Evolutionary conservation across 2,113 vertebrate genomes (phyloP).

Genomic region (Periophthalmodon schlosseri): DNA sequence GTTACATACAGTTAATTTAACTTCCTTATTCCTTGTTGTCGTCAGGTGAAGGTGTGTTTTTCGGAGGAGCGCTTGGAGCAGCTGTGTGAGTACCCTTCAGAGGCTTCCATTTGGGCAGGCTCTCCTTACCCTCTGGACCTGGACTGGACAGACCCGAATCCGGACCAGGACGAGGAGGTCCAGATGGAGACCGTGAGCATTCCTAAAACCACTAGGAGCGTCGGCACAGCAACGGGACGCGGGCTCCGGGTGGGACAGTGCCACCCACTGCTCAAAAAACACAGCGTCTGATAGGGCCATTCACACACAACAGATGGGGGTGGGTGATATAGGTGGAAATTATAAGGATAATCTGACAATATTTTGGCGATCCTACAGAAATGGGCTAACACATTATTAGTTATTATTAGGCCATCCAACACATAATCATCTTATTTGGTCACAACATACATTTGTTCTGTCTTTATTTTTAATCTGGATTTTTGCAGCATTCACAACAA

Average conservation of each 20-base stretch:
- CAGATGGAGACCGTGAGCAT: conserved; percentile 36
- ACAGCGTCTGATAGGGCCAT: conserved; percentile 33
- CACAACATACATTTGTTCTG: too few relatives aligned
- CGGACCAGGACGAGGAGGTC: conserved; percentile 32
- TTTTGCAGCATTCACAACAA: too few relatives aligned
- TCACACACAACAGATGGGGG: too few relatives aligned
- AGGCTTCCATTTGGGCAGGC: conserved; percentile 56
- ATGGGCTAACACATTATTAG: too few relatives aligned
- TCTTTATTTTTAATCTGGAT: too few relatives aligned
- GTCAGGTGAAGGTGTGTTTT: conserved; percentile 76
- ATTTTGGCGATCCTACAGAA: too few relatives aligned
- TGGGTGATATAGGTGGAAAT: too few relatives aligned
- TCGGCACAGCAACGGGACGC: conserved; percentile 32
- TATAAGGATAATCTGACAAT: too few relatives aligned
- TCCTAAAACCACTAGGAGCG: conserved; percentile 34
- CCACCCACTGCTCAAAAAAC: conserved; percentile 55
- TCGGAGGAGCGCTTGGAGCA: conserved; percentile 72
- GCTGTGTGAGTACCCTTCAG: conserved; percentile 78
- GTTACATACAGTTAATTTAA: neutral
- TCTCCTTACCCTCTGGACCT: conserved; percentile 29
- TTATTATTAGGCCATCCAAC: too few relatives aligned
- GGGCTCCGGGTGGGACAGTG: conserved; percentile 75
- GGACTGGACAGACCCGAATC: conserved; percentile 27
- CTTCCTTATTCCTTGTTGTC: neutral
- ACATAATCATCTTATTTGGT: too few relatives aligned